Conservation (phyloP, 2,888 invertebrate genomes). For the Merodon equestris region DNA sequence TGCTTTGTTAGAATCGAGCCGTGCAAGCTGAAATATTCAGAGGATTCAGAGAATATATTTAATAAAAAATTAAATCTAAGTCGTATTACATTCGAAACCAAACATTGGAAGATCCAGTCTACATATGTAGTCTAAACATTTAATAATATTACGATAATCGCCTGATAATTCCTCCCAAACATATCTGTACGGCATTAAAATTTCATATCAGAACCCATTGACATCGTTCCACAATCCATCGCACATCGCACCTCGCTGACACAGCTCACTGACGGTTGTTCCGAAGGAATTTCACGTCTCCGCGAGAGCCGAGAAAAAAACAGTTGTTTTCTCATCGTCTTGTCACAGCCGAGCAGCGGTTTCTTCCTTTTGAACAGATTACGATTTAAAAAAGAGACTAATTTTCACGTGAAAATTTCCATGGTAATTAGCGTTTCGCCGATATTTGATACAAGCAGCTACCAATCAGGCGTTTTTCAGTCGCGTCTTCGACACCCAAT, state of each 20-base stretch:
- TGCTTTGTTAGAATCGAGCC: too few relatives aligned
- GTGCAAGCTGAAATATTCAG: too few relatives aligned
- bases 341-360: slow-evolving; percentile 66
- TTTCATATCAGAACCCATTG: slow-evolving; percentile 17
- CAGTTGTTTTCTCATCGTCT: slow-evolving; percentile 66
- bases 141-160: too few relatives aligned
- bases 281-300: slow-evolving; percentile 21
- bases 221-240: slow-evolving; percentile 33
- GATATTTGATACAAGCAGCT: slow-evolving; percentile 1
- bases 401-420: too few relatives aligned
- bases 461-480: not conserved
- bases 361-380: slow-evolving; percentile 60
- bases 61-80: too few relatives aligned
- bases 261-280: slow-evolving; percentile 8
- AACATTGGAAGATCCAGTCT: too few relatives aligned
- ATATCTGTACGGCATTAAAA: not conserved
- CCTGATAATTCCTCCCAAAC: too few relatives aligned
- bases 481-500: slow-evolving; percentile 11
- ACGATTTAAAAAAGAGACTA: slow-evolving; percentile 12
- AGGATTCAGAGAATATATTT: too few relatives aligned
- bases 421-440: too few relatives aligned
- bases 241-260: slow-evolving; percentile 44
- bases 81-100: too few relatives aligned
- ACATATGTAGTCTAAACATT: too few relatives aligned
- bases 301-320: slow-evolving; percentile 54